phyloP scores from a whole-genome alignment of 2,113 vertebrate species.

The Sitta europaea region DNA sequence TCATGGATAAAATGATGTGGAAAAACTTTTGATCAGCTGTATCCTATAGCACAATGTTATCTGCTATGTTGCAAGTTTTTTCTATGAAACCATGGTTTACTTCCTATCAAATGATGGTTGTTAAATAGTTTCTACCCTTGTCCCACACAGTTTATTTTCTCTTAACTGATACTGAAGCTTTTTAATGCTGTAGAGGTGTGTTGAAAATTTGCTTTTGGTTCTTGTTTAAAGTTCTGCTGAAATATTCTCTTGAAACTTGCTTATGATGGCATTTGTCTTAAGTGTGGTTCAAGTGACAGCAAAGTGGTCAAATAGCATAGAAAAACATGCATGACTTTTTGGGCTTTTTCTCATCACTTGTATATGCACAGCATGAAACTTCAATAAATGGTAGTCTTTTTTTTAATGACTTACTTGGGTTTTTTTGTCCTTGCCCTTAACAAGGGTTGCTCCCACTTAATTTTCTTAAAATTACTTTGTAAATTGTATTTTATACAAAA shows the following conservation, averaged over 20 bases:
- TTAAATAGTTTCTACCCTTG: conserved; percentile 39
- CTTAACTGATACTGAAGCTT: conserved; percentile 29
- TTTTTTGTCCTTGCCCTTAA: neutral
- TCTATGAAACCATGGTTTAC: conserved; percentile 50
- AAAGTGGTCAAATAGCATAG: conserved; percentile 62
- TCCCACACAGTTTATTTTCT: neutral
- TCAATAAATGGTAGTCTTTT: conserved; percentile 69
- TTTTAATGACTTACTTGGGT: neutral
- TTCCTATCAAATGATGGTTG: conserved; percentile 45
- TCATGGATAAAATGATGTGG: neutral
- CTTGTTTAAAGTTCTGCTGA: conserved; percentile 59
- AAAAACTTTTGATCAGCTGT: neutral
- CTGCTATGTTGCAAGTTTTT: neutral
- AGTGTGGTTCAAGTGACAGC: conserved; percentile 67
- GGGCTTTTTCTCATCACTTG: conserved; percentile 25
- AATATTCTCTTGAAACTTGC: conserved; percentile 63
- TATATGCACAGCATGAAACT: conserved; percentile 67
- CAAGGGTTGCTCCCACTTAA: neutral
- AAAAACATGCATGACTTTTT: conserved; percentile 63
- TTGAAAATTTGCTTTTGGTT: conserved; percentile 42
- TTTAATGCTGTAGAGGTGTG: conserved; percentile 52
- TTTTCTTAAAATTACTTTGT: no score
- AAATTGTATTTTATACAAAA: neutral
- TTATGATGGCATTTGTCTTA: conserved; percentile 65
- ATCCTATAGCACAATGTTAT: neutral